Evolutionary conservation across 1,140 invertebrate species (phyloP).

Genomic region (Ctenoplectra terminalis): DNA sequence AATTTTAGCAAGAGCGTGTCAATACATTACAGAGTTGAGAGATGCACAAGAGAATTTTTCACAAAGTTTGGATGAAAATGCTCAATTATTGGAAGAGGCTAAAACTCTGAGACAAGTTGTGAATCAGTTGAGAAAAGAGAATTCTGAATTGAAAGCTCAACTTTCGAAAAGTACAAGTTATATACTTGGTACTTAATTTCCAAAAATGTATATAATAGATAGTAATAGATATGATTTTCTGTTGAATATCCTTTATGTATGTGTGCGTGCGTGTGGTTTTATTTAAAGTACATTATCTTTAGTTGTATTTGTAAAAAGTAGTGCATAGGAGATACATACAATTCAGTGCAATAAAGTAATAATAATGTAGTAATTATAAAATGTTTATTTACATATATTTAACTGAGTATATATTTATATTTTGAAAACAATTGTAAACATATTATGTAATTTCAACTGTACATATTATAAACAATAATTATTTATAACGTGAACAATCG

Average conservation of each 20-base stretch:
- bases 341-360: slow-evolving; percentile 42
- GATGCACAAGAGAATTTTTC: slow-evolving; percentile 86
- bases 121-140: slow-evolving; percentile 84
- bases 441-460: slow-evolving; percentile 71
- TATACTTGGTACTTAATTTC: slow-evolving; percentile 42
- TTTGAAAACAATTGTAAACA: slow-evolving; percentile 71
- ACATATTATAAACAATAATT: slow-evolving; percentile 72
- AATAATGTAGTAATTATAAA: slow-evolving; percentile 72
- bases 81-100: slow-evolving; percentile 82
- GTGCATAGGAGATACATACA: background rate
- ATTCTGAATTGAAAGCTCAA: slow-evolving; percentile 82
- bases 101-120: slow-evolving; percentile 83
- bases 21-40: slow-evolving; percentile 93
- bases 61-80: slow-evolving; percentile 83
- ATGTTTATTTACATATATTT: slow-evolving; percentile 77
- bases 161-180: slow-evolving; percentile 68
- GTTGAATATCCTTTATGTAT: background rate
- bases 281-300: background rate
- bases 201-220: background rate
- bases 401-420: slow-evolving; percentile 70
- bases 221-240: slow-evolving; percentile 1
- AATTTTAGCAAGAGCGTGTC: slow-evolving; percentile 95
- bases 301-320: slow-evolving; percentile 4
- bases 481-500: slow-evolving; percentile 62
- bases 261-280: slow-evolving; percentile 1